Evolutionary conservation across 2,888 invertebrate species (phyloP), one percentile per base, ranked within the genome.

Genomic region (Conchocele bisecta): DNA sequence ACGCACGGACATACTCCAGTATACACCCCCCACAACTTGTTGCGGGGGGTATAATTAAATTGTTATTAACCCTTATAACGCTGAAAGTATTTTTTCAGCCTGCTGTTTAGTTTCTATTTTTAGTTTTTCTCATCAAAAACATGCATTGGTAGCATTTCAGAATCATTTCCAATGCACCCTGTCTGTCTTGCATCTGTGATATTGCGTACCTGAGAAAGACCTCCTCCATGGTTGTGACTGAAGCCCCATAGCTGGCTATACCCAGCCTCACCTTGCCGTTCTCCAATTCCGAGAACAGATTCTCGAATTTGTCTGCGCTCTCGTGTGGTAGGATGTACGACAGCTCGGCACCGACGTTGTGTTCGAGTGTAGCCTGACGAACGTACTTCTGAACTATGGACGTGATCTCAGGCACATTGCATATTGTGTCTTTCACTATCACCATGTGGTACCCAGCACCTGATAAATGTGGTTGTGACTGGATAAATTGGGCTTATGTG

Each of bases 171-270:
- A n/a, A n/a, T n/a, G n/a, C n/a, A n/a, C n/a, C n/a, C n/a, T n/a
- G n/a, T n/a, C n/a, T n/a, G n/a, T n/a, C n/a, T n/a, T n/a, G n/a
- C n/a, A n/a, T n/a, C n/a, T n/a, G n/a, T n/a, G n/a, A n/a, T n/a
- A n/a, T n/a, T n/a, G 20, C 72, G 72, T 63, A 88, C 89, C 84
- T 89, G n/a, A 90, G 79, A 67, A 90, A 90, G 0, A 97, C 97
- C 91, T 97, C 97, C 92, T 97, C 97, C 91, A 97, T 93, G 0
- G 96, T 96, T 1, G 97, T 96, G 15, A 96, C 94, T 5, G 95
- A 94, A 22, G 96, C 94, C 4, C 97, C 97, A 89, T 95, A 97
- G 86, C 96, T 95, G 69, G 93, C 93, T 54, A 96, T 93, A 17
- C 94, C 94, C 20, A 96, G 92, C 0, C 89, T 89, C 0, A 91